Percentiles rank a stretch among this genome's conserved stretches.
These are phyloP conservation scores for Daphoenositta chrysoptera DNA, from an alignment of 2,113 vertebrate genomes.

Conservation along the genomic window DNA sequence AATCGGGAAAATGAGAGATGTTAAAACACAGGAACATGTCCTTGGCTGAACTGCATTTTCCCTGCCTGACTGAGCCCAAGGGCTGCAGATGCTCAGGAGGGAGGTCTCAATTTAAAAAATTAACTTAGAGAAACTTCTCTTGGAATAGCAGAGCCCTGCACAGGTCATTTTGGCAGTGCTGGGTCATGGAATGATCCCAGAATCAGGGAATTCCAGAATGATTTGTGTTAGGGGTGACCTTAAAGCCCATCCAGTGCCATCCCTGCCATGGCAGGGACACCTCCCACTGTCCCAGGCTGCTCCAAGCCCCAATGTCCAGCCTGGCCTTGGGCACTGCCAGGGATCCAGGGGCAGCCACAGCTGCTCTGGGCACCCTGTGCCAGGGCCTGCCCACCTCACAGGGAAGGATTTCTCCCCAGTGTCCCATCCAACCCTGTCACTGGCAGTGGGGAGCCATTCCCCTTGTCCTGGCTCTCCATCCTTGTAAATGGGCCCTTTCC, in stretches of 20 bases:
- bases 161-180: background rate
- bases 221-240: background rate
- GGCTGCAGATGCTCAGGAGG: background rate
- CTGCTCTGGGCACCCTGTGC: background rate
- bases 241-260: accelerated
- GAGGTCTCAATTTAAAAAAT: background rate
- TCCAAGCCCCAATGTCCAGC: background rate
- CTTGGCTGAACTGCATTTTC: background rate
- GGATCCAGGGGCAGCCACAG: background rate
- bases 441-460: background rate
- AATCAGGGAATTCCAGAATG: background rate
- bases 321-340: background rate
- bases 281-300: background rate
- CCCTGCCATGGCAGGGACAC: background rate
- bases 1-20: background rate
- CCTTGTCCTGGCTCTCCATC: background rate
- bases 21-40: background rate
- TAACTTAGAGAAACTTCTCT: background rate
- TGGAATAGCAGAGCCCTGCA: background rate
- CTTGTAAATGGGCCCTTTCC: background rate
- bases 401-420: accelerated
- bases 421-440: accelerated
- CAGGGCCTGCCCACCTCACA: background rate
- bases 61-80: background rate
- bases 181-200: background rate